Conservation (phyloP, 2,888 invertebrate genomes). For the Calephelis perditalis region DNA sequence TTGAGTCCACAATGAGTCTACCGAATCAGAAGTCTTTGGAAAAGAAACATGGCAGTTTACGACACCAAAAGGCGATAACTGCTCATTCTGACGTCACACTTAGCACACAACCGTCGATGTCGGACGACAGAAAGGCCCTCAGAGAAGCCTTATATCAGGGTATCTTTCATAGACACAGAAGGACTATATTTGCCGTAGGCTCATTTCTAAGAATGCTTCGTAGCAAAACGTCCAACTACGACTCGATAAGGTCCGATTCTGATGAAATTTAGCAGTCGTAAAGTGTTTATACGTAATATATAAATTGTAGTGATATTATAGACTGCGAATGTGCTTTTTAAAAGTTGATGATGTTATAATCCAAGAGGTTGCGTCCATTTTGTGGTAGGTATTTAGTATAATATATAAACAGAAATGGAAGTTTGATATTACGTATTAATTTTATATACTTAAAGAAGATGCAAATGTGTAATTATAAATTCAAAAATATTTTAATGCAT, state of each 20-base stretch:
- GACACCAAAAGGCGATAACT: slow-evolving; percentile 79
- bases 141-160: slow-evolving; percentile 87
- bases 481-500: no score
- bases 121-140: slow-evolving; percentile 82
- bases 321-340: slow-evolving; percentile 66
- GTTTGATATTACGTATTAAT: slow-evolving; percentile 7
- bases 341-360: slow-evolving; percentile 43
- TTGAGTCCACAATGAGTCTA: slow-evolving; percentile 74
- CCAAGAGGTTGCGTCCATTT: slow-evolving; percentile 25
- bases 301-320: slow-evolving; percentile 55
- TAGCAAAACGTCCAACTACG: slow-evolving; percentile 86
- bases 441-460: background rate
- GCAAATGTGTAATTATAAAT: no score
- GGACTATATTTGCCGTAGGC: slow-evolving; percentile 86
- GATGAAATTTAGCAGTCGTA: slow-evolving; percentile 71
- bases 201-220: slow-evolving; percentile 86
- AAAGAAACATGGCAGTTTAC: slow-evolving; percentile 73
- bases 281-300: slow-evolving; percentile 19
- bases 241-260: slow-evolving; percentile 82
- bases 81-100: slow-evolving; percentile 79
- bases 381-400: slow-evolving; percentile 4
- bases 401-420: background rate
- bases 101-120: slow-evolving; percentile 64
- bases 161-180: slow-evolving; percentile 86
- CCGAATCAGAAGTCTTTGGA: slow-evolving; percentile 74